Conservation (phyloP, 2,113 vertebrate species). For the Pithys albifrons region DNA sequence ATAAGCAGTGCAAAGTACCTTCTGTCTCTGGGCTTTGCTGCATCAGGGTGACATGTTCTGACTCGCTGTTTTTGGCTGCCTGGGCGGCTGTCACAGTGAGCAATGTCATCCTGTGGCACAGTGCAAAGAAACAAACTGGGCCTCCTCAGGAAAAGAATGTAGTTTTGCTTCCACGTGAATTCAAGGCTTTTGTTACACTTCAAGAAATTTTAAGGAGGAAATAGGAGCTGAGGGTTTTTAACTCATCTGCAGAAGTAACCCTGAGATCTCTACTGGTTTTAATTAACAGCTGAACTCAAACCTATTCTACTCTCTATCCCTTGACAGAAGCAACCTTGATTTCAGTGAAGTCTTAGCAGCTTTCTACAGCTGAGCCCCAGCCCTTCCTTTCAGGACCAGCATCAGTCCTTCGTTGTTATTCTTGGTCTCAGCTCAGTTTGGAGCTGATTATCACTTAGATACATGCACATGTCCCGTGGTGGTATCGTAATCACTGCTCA, state of each 20-base stretch:
- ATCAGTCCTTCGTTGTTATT: background rate
- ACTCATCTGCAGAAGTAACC: background rate
- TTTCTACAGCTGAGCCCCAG: background rate
- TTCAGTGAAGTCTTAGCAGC: background rate
- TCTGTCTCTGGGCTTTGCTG: background rate
- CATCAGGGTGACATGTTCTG: background rate
- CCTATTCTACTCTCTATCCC: background rate
- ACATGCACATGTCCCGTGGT: rapidly evolving
- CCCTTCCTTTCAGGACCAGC: background rate
- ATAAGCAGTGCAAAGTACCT: background rate
- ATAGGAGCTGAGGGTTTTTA: background rate
- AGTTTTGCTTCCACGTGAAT: background rate
- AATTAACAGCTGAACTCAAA: background rate
- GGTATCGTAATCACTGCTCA: rapidly evolving
- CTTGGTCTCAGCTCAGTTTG: background rate
- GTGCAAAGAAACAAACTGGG: background rate
- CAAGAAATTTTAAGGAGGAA: background rate
- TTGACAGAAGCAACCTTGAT: background rate
- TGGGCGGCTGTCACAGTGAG: background rate
- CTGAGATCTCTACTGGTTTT: background rate
- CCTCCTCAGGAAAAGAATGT: background rate
- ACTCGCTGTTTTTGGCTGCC: background rate
- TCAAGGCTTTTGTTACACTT: background rate
- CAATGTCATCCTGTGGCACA: background rate
- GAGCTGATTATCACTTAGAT: background rate